Evolutionary conservation across 2,888 invertebrate species (phyloP).

Genomic region (Lithophane socia): DNA sequence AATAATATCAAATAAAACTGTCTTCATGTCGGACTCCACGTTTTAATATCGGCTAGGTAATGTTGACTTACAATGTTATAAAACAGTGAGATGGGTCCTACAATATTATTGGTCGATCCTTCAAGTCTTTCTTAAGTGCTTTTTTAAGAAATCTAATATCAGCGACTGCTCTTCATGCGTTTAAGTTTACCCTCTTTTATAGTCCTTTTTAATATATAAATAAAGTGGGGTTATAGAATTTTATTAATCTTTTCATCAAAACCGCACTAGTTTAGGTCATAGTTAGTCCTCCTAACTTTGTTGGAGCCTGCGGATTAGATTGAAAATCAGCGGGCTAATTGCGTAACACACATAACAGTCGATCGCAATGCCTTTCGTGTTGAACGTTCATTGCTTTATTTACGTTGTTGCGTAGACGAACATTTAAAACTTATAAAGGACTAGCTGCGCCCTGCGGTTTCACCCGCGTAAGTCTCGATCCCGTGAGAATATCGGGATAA

Average conservation of each 20-base stretch:
- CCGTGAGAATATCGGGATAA: too few species aligned
- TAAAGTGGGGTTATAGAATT: background rate
- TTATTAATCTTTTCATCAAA: conserved; percentile 2
- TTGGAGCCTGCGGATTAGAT: too few species aligned
- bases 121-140: conserved; percentile 35
- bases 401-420: too few species aligned
- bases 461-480: too few species aligned
- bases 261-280: background rate
- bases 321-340: conserved; percentile 1
- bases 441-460: too few species aligned
- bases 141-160: conserved; percentile 47
- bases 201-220: conserved; percentile 14
- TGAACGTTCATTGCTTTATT: too few species aligned
- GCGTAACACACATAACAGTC: too few species aligned
- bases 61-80: conserved; percentile 53
- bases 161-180: conserved; percentile 20
- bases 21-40: conserved; percentile 24
- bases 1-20: conserved; percentile 33
- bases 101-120: conserved; percentile 37
- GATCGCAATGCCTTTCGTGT: too few species aligned
- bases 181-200: conserved; percentile 16
- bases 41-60: conserved; percentile 52
- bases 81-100: conserved; percentile 44
- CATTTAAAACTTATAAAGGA: too few species aligned
- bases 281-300: background rate